Evolutionary conservation across 2,797 vertebrate genomes (phyloP).

Genomic region (Eidolon dupreanum): DNA sequence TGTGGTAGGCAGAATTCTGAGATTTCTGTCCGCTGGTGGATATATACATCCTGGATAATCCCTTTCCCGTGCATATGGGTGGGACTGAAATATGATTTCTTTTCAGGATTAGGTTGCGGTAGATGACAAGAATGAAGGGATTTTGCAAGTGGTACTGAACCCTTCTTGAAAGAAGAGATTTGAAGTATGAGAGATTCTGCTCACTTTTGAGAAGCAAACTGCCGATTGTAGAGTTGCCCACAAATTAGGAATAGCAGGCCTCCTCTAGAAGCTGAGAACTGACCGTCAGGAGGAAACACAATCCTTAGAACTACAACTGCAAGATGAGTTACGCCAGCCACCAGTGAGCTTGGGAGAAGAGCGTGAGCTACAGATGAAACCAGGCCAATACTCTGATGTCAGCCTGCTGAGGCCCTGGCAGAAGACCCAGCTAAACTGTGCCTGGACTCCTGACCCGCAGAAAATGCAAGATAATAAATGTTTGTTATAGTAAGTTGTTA

Average conservation of each 20-base stretch:
- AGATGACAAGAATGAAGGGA: slow-evolving; percentile 23
- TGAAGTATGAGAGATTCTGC: neutral
- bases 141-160: neutral
- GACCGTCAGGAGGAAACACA: neutral
- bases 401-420: neutral
- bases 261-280: neutral
- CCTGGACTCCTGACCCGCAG: neutral
- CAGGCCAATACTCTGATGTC: neutral
- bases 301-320: rapidly evolving
- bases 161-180: neutral
- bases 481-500: neutral
- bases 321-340: neutral
- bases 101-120: neutral
- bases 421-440: neutral
- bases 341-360: neutral
- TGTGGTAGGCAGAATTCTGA: neutral
- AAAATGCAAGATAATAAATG: neutral
- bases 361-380: neutral
- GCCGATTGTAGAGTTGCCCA: neutral
- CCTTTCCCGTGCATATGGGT: no score
- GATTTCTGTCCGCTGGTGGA: neutral
- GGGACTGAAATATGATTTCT: neutral
- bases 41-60: neutral
- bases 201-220: neutral
- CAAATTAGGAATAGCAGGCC: neutral